Evolutionary conservation across 2,888 invertebrate genomes (phyloP), one percentile per base, ranked within the genome.

Genomic region (Drosophila histrio): DNA sequence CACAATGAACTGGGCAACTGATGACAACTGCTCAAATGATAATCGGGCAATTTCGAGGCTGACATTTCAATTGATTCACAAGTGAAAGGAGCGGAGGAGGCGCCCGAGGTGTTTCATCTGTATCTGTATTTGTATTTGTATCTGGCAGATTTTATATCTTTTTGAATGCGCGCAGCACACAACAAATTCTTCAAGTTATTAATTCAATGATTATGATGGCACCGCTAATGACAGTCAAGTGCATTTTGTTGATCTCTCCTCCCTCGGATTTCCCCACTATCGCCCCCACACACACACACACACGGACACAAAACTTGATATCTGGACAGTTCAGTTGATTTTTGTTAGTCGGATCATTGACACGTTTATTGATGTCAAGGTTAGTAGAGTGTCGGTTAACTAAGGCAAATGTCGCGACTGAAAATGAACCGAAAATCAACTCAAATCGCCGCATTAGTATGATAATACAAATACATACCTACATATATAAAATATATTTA

Each of bases 301-400:
- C 41, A 30, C 30, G 5, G 19, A 19, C 30, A 46, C 11, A 19
- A 13, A 13, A 30, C 17, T 50, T 54, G 36, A 53, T 60, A 44
- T 73, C 56, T 63, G 57, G 63, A 38, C 41, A 54, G 60, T 57
- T 57, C 34, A 52, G 64, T 41, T 52, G 24, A 3, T 34, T 38
- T 11, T 17, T 15, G 13, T 17, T 15, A 11, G 17, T 8, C 47
- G 72, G 85, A 85, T 60, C 85, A 89, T 77, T 89, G 89, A 89
- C 89, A 89, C 83, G 75, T 83, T 87, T 78, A 89, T 89, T 89
- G 87, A 80, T 89, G 89, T 89, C 88, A 89, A 89, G 88, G 88
- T 88, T 88, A 75, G 50, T n/a, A 64, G 70, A 57, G 47, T 64
- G 76, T 75, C 63, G 46, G 34, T 32, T 32, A 59, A 71, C 59